Evolutionary conservation across 2,113 vertebrate genomes (phyloP), one percentile per base, ranked within the genome.

Genomic region (Microtus ochrogaster): DNA sequence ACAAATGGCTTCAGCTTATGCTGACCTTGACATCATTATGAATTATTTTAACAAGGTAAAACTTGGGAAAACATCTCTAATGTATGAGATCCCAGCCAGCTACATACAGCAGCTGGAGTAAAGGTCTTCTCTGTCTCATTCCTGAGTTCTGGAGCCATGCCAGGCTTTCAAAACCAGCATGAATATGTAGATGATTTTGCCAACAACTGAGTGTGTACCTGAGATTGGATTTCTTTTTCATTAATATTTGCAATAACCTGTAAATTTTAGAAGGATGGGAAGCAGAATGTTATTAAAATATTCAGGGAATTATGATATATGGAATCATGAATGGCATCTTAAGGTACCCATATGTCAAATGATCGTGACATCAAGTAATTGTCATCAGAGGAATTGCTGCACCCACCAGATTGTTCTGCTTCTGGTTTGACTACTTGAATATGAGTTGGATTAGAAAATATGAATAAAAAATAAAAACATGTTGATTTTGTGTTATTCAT

Each of bases 181-280:
- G 93, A 98, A 98, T 98, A 98, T 98, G 98, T 96, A 98, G 96
- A 98, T 98, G 55, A 28, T 95, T 97, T 98, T 98, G 68, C 61
- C 88, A 98, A 96, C 89, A 66, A 97, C 92, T 65, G 98, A 98
- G 89, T 36, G 93, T 36, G 70, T 82, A 47, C 41, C 92, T 97
- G 94, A 55, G 21, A 58, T 74, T 94, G 5, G 58, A 74, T 86
- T 90, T 74, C 44, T 96, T 98, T 97, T 92, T 68, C 68, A 97
- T 98, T 98, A 98, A 97, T 97, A 97, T 97, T 97, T 98, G 94
- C 93, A 89, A 97, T 97, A 97, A 91, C 58, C 65, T 96, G 68
- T 96, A 96, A 36, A 93, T 97, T 98, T 97, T 97, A 92, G 92
- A 93, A 98, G 93, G 87, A 77, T 90, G 94, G 87, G 91, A 95